Percentiles rank a stretch among this genome's conserved stretches.
These are phyloP conservation scores for Zaprionus obscuricornis DNA, from an alignment of 2,888 invertebrate species.

Conservation along the genomic window DNA sequence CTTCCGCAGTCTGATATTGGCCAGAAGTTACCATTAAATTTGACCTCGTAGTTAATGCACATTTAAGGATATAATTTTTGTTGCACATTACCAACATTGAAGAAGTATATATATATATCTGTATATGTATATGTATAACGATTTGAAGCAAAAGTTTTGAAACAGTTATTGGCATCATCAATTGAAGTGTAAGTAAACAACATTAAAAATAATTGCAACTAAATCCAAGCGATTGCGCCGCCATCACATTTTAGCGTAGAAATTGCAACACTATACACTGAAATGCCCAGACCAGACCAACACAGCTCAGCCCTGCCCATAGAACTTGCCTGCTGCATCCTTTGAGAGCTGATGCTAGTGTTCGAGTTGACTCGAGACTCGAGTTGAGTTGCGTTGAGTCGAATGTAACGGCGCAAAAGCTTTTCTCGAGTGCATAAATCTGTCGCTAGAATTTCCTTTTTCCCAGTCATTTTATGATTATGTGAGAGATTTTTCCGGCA, in stretches of 20 bases:
- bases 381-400: too few relatives aligned
- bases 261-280: constrained; percentile 39
- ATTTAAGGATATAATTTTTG: too few relatives aligned
- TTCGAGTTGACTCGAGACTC: too few relatives aligned
- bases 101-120: constrained; percentile 7
- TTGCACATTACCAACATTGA: constrained; percentile 30
- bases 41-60: too few relatives aligned
- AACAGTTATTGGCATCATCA: constrained; percentile 79
- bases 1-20: too few relatives aligned
- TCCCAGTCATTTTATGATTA: constrained; percentile 76
- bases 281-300: constrained; percentile 19
- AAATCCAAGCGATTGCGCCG: constrained; percentile 77
- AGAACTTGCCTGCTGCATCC: too few relatives aligned
- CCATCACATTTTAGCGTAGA: constrained; percentile 69
- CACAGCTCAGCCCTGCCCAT: too few relatives aligned
- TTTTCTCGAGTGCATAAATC: constrained; percentile 74
- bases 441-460: constrained; percentile 71
- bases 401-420: constrained; percentile 67
- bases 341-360: constrained; percentile 5
- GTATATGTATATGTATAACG: constrained; percentile 42
- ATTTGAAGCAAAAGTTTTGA: constrained; percentile 69
- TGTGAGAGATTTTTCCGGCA: constrained; percentile 73
- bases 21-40: too few relatives aligned
- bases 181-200: constrained; percentile 78
- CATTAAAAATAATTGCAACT: constrained; percentile 80